Evolutionary conservation across 2,888 invertebrate genomes (phyloP), one percentile per base, ranked within the genome.

Genomic region (Machimus rusticus): DNA sequence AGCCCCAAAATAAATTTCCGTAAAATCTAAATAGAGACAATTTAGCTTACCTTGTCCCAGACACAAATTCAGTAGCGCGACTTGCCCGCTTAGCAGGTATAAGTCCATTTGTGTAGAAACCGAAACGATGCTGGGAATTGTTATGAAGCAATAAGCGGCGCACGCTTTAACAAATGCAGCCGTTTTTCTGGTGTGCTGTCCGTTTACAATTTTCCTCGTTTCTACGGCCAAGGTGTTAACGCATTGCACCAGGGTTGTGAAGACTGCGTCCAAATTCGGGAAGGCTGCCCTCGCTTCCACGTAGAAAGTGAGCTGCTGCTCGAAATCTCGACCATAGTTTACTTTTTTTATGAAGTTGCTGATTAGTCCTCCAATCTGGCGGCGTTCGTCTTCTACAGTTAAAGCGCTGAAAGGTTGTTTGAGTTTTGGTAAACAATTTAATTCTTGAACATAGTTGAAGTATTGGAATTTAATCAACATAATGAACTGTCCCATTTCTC

Each of bases 101-200:
- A 99, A 94, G 90, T 97, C 96, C 90, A 98, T 94, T 91, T 96
- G 95, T 34, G 95, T 94, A 88, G 96, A 95, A n/a, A 96, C 94
- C 88, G 96, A 96, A 90, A 94, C 95, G 91, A 99, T 95, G 16
- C 99, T 99, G n/a, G 99, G 99, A 91, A 98, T 97, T 9, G 99
- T 99, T 89, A 99, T 98, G 93, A 96, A 99, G 92, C 97, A 96
- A 93, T 97, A 99, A 0, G 99, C 99, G 76, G 97, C 96, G 93
- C 99, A 99, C 2, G 99, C 99, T 91, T 97, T 95, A 43, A 97
- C 96, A 93, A 98, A 97, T 90, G 97, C 96, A 16, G 96, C 95
- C 2, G 97, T 97, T 92, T 96, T 96, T 88, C 95, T 94, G 0
- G 96, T 96, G 90, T 97, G 97, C 90, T 95, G 94, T 3, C 96